Conservation (phyloP, 2,888 invertebrate species). For the Timema cristinae region DNA sequence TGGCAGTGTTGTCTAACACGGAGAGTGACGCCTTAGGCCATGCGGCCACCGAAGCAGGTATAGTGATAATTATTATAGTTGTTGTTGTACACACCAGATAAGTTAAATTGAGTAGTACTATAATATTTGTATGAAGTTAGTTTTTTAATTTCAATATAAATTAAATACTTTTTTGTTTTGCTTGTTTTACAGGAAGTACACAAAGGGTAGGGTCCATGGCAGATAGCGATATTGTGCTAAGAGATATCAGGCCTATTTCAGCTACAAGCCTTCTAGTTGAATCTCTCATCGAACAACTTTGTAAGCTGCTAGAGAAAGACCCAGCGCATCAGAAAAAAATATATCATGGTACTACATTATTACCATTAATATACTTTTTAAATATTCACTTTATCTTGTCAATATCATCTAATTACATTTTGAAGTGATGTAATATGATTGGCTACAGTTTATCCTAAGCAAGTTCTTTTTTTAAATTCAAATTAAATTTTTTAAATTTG, state of each 20-base stretch:
- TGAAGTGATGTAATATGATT: not conserved
- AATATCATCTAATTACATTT: not conserved
- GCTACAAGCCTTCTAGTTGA: constrained; percentile 66
- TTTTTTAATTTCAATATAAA: too few relatives aligned
- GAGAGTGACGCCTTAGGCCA: too few relatives aligned
- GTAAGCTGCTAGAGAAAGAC: constrained; percentile 61
- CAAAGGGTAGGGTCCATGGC: not conserved
- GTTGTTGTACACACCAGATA: too few relatives aligned
- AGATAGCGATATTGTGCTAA: constrained; percentile 21
- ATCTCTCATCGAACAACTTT: constrained; percentile 65
- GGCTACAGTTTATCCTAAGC: too few relatives aligned
- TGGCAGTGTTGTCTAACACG: too few relatives aligned
- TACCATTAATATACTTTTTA: too few relatives aligned
- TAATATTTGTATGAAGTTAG: not conserved
- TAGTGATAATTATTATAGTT: too few relatives aligned
- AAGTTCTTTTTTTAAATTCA: not conserved
- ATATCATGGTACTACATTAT: constrained; percentile 49
- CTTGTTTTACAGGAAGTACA: constrained; percentile 15
- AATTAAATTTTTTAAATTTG: not conserved
- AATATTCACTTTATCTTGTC: too few relatives aligned
- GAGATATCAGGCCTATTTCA: constrained; percentile 34
- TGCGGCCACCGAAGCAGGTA: too few relatives aligned
- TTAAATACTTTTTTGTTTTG: not conserved
- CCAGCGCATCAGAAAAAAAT: constrained; percentile 53
- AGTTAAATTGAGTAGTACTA: too few relatives aligned